Evolutionary conservation across 1,140 invertebrate genomes (phyloP).

Genomic region (Parapsyche elsis): DNA sequence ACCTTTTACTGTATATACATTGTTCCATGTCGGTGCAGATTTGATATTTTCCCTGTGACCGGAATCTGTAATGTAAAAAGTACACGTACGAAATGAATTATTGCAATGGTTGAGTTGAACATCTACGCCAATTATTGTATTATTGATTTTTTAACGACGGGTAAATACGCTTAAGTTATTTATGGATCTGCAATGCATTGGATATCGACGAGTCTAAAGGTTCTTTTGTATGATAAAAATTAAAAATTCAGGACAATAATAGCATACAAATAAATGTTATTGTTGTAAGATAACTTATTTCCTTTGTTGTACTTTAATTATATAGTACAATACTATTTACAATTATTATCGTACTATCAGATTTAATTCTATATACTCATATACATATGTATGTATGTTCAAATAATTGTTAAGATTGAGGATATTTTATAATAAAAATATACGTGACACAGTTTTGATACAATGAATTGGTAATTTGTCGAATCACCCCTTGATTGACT

Average conservation of each 20-base stretch:
- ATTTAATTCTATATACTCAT: neutral
- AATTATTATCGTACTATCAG: neutral
- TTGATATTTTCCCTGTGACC: constrained; percentile 51
- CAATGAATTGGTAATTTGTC: no score
- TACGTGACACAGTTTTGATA: no score
- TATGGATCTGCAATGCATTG: no score
- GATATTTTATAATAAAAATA: no score
- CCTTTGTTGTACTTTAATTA: neutral
- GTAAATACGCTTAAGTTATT: no score
- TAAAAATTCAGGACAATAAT: no score
- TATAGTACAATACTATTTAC: neutral
- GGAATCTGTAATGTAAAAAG: neutral
- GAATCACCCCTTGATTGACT: no score
- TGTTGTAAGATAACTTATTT: neutral
- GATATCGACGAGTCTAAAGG: no score
- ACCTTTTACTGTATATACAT: constrained; percentile 79
- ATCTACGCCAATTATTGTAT: neutral
- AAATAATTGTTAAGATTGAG: no score
- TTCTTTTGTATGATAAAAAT: no score
- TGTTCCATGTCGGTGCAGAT: constrained; percentile 73
- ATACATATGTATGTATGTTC: no score
- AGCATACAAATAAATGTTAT: neutral
- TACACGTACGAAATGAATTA: neutral
- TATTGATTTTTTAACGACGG: no score
- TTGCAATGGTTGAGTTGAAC: neutral